phyloP scores from a whole-genome alignment of 1,140 invertebrate genomes.

The Sycophila sp. region DNA sequence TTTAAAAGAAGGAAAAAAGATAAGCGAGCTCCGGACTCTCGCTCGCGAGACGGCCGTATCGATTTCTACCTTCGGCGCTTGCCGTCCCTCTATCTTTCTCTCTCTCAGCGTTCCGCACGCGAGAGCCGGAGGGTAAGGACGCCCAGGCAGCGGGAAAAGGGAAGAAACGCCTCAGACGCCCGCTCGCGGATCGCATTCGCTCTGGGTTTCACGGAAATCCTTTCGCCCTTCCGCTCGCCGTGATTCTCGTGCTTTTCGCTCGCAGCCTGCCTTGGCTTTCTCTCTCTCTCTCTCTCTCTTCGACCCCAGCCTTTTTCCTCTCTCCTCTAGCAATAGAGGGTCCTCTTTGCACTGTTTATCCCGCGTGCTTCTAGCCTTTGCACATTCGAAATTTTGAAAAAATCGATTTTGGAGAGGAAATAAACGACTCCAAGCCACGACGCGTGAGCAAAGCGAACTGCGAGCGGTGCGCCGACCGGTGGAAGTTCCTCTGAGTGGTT shows the following conservation, averaged over 20 bases:
- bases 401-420: background rate
- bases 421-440: too few relatives aligned
- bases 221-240: slow-evolving; percentile 23
- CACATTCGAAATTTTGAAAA: slow-evolving; percentile 6
- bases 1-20: slow-evolving; percentile 16
- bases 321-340: background rate
- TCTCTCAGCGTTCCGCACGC: background rate
- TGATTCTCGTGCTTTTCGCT: slow-evolving; percentile 29
- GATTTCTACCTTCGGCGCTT: slow-evolving; percentile 11
- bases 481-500: too few relatives aligned
- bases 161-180: slow-evolving; percentile 27
- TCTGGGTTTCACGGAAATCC: slow-evolving; percentile 47
- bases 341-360: background rate
- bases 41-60: slow-evolving; percentile 12
- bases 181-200: slow-evolving; percentile 43
- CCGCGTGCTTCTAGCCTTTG: background rate
- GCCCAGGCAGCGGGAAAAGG: too few relatives aligned
- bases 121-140: too few relatives aligned
- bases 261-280: too few relatives aligned
- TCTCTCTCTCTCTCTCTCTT: background rate
- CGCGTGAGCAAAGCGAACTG: too few relatives aligned
- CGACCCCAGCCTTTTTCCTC: background rate
- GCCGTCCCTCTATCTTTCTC: background rate
- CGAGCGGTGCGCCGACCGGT: too few relatives aligned
- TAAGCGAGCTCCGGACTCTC: too few relatives aligned